Conservation (phyloP, 2,888 invertebrate species). For the Protonemura montana region DNA sequence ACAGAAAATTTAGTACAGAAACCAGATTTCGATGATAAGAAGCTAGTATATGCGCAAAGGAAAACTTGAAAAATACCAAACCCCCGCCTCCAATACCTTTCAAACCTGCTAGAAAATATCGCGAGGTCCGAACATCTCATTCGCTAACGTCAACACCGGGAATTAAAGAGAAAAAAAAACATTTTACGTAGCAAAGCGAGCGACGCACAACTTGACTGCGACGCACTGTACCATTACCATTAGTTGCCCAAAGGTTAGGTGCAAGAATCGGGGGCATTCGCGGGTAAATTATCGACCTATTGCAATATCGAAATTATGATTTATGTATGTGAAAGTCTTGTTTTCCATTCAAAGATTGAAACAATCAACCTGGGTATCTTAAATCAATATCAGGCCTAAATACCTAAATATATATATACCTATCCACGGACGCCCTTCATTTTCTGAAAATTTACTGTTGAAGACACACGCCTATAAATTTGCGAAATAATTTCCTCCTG, state of each 20-base stretch:
- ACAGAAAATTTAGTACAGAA: too few relatives aligned
- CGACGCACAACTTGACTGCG: not conserved
- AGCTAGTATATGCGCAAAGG: too few relatives aligned
- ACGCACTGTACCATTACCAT: not conserved
- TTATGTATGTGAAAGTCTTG: not conserved
- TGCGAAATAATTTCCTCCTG: conserved; percentile 39
- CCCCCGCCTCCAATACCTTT: too few relatives aligned
- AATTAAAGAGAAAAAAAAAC: not conserved
- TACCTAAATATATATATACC: not conserved
- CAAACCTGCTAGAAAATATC: too few relatives aligned
- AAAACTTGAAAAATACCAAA: too few relatives aligned
- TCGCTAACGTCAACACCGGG: not conserved
- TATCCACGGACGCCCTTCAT: not conserved
- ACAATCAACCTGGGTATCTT: conserved; percentile 22
- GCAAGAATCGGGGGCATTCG: not conserved
- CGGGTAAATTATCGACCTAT: not conserved
- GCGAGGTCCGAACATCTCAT: not conserved
- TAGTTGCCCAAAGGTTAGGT: not conserved
- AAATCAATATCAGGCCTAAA: conserved; percentile 32
- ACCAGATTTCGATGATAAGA: too few relatives aligned
- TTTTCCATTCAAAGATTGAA: conserved; percentile 22
- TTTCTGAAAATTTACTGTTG: conserved; percentile 31
- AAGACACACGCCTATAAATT: conserved; percentile 39
- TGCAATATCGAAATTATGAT: not conserved
- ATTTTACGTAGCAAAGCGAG: not conserved